phyloP scores from a whole-genome alignment of 2,797 vertebrate genomes.

The Hoplostethus atlanticus region DNA sequence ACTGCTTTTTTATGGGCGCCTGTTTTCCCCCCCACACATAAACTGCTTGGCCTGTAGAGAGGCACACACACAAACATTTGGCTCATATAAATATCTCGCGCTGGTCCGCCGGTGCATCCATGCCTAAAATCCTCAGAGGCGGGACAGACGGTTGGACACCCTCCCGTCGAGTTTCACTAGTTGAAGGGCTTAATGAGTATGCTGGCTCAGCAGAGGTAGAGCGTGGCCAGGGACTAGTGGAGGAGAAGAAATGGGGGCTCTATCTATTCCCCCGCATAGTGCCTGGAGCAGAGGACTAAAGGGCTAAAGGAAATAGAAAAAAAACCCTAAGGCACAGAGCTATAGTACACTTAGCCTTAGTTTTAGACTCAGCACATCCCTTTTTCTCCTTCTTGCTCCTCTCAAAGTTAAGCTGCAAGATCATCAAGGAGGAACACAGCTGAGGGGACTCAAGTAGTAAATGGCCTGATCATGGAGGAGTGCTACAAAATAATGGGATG shows the following conservation, averaged over 20 bases:
- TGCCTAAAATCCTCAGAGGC: constrained; percentile 69
- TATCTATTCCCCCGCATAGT: constrained; percentile 40
- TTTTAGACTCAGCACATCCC: constrained; percentile 47
- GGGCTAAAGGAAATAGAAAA: constrained; percentile 51
- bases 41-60: constrained; percentile 41
- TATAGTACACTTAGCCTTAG: constrained; percentile 30
- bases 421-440: constrained; percentile 19
- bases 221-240: constrained; percentile 48
- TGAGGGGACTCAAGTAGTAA: constrained; percentile 20
- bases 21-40: constrained; percentile 52
- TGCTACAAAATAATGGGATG: too few relatives aligned
- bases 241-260: constrained; percentile 46
- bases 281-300: constrained; percentile 46
- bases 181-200: constrained; percentile 72
- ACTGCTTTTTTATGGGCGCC: constrained; percentile 40
- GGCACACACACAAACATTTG: constrained; percentile 61
- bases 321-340: constrained; percentile 34
- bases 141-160: constrained; percentile 58
- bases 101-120: constrained; percentile 61
- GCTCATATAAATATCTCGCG: constrained; percentile 71
- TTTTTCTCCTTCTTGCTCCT: constrained; percentile 23
- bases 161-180: constrained; percentile 69
- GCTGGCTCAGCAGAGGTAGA: constrained; percentile 75
- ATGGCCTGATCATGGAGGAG: too few relatives aligned
- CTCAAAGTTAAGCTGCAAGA: constrained; percentile 12